A percentile compares a stretch with the other conserved stretches of the same genome.
These are phyloP conservation scores for Herminia tarsipennalis DNA, from an alignment of 2,888 invertebrate species.

Conservation along the genomic window DNA sequence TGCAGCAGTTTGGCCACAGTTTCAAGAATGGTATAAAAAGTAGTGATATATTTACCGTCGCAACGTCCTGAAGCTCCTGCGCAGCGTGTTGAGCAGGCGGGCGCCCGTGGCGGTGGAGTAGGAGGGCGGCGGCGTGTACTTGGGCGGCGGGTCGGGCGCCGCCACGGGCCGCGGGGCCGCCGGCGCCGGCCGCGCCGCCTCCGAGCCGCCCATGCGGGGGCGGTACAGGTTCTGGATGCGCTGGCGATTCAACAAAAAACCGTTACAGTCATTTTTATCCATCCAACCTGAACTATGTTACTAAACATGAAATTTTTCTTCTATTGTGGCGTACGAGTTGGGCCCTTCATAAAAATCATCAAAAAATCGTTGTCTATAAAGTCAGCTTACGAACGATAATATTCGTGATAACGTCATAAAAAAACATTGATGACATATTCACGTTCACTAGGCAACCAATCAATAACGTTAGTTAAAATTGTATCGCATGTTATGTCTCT, in stretches of 20 bases:
- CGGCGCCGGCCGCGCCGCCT: slow-evolving; percentile 4
- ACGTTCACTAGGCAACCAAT: too few species aligned
- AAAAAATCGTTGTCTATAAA: too few species aligned
- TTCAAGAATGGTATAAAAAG: too few species aligned
- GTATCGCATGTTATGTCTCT: too few species aligned
- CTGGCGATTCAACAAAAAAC: slow-evolving; percentile 83
- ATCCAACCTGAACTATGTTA: not conserved
- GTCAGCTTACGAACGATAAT: too few species aligned
- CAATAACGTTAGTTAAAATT: too few species aligned
- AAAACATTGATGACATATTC: too few species aligned
- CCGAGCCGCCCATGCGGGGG: slow-evolving; percentile 87
- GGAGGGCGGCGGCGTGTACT: slow-evolving; percentile 97
- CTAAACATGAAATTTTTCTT: too few species aligned
- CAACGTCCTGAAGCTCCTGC: slow-evolving; percentile 91
- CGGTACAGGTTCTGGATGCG: slow-evolving; percentile 94
- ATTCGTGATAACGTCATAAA: too few species aligned
- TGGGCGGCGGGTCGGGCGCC: slow-evolving; percentile 92
- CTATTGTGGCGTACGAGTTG: too few species aligned
- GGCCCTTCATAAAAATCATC: too few species aligned
- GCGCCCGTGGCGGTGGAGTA: slow-evolving; percentile 97
- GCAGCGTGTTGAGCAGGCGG: slow-evolving; percentile 90
- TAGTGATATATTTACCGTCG: slow-evolving; percentile 66
- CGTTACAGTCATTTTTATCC: not conserved
- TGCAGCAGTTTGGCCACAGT: not conserved
- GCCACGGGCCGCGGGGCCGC: slow-evolving; percentile 55